Conservation (phyloP, 2,113 vertebrate genomes). For the Podarcis cretensis region DNA sequence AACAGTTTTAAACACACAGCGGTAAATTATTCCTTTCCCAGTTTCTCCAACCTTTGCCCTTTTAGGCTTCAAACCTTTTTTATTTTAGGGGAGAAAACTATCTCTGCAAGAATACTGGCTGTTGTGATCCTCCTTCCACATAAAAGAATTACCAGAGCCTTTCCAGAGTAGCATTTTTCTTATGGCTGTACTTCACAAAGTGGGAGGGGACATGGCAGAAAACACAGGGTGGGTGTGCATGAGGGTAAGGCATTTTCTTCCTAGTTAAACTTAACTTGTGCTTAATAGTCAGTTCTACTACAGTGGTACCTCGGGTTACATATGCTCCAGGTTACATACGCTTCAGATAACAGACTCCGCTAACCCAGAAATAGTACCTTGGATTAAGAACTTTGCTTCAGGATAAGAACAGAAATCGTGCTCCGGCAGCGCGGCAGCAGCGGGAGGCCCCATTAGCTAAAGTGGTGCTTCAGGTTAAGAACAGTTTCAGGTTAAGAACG, state of each 20-base stretch:
- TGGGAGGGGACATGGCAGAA: not conserved
- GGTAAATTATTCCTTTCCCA: not conserved
- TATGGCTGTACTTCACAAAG: not conserved
- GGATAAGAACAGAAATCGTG: too few species aligned
- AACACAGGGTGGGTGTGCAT: not conserved
- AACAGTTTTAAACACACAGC: not conserved
- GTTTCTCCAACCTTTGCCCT: not conserved
- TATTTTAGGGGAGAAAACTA: not conserved
- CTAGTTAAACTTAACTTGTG: too few species aligned
- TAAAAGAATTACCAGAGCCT: not conserved
- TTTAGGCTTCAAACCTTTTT: not conserved
- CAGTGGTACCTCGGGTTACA: too few species aligned
- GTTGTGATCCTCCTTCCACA: not conserved
- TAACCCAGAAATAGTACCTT: too few species aligned
- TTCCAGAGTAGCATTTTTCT: not conserved
- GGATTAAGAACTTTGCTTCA: too few species aligned
- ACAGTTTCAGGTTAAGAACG: too few species aligned
- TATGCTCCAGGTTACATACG: too few species aligned
- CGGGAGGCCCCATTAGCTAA: too few species aligned
- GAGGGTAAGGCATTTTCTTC: not conserved
- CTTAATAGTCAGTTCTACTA: too few species aligned
- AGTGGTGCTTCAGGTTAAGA: too few species aligned
- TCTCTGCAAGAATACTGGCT: constrained; percentile 14
- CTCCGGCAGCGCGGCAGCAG: too few species aligned
- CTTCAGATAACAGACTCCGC: too few species aligned